Conservation (phyloP, 2,113 vertebrate species). For the Aviceda subcristata region DNA sequence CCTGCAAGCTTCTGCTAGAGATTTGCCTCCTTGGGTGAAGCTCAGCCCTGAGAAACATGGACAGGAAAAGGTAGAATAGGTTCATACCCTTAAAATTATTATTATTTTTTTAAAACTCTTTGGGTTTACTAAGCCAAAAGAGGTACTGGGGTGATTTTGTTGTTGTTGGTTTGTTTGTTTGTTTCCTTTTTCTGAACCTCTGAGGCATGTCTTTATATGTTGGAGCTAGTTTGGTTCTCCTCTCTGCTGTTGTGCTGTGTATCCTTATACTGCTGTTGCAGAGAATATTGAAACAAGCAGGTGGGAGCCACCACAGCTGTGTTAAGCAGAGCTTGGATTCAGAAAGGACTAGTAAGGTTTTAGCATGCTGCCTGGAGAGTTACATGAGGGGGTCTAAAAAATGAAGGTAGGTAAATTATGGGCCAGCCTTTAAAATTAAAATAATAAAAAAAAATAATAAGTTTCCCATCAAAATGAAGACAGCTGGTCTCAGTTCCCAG, state of each 20-base stretch:
- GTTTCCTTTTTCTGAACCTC: not conserved
- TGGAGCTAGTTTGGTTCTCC: not conserved
- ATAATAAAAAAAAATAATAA: not conserved
- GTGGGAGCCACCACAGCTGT: not conserved
- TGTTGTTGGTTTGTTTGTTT: not conserved
- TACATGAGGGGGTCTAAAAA: not conserved
- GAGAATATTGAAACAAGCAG: not conserved
- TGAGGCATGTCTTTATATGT: too few relatives aligned
- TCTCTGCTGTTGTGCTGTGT: not conserved
- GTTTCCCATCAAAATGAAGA: not conserved
- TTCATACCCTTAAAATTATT: not conserved
- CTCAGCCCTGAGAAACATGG: not conserved
- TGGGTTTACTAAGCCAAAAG: not conserved
- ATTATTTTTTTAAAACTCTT: too few relatives aligned
- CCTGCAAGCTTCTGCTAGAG: not conserved
- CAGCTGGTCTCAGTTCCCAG: not conserved
- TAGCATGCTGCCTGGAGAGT: accelerated
- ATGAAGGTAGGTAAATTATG: not conserved
- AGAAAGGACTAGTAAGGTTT: not conserved
- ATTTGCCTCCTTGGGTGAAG: not conserved
- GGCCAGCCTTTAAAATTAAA: not conserved
- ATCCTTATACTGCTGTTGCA: not conserved
- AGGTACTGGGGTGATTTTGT: not conserved
- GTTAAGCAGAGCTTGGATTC: not conserved
- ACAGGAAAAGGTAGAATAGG: not conserved